These are phyloP conservation scores for Pseudolycoriella hygida DNA, from an alignment of 2,888 invertebrate genomes.

Conservation along the genomic window DNA sequence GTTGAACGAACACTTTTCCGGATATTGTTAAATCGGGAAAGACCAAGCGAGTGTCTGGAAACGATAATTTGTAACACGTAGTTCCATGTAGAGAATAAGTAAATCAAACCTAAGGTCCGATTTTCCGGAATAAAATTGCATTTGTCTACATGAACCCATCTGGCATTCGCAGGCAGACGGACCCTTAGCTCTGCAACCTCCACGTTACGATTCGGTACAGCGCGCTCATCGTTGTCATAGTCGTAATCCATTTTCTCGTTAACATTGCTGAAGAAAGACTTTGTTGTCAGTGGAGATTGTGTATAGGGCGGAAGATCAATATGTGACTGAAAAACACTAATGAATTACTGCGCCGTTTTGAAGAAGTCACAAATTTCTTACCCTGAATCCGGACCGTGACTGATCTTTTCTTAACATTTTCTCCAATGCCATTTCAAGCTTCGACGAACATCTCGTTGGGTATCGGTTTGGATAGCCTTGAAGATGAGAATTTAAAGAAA, in stretches of 20 bases:
- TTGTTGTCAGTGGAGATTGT: background rate
- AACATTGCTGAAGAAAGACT: background rate
- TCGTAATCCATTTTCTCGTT: conserved; percentile 3
- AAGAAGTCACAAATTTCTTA: conserved; percentile 15
- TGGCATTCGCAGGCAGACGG: conserved; percentile 42
- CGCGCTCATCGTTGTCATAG: background rate
- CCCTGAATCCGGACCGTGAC: background rate
- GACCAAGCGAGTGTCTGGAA: conserved; percentile 55
- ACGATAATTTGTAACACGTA: too few relatives aligned
- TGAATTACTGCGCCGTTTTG: background rate
- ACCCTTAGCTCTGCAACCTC: conserved; percentile 37
- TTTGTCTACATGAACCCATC: conserved; percentile 56
- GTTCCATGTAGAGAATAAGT: too few relatives aligned
- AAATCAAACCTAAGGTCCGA: too few relatives aligned
- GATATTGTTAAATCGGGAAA: conserved; percentile 68
- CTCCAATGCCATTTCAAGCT: conserved; percentile 47
- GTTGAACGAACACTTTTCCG: conserved; percentile 47
- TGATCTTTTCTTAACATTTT: conserved; percentile 30
- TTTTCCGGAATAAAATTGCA: conserved; percentile 59
- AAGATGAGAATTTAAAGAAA: too few relatives aligned
- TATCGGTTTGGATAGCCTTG: conserved; percentile 11
- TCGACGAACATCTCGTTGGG: conserved; percentile 41
- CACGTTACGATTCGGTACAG: background rate
- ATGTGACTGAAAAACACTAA: background rate
- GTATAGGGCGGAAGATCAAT: conserved; percentile 1